phyloP scores from a whole-genome alignment of 2,888 invertebrate genomes.

The Nemapogon koenigi region DNA sequence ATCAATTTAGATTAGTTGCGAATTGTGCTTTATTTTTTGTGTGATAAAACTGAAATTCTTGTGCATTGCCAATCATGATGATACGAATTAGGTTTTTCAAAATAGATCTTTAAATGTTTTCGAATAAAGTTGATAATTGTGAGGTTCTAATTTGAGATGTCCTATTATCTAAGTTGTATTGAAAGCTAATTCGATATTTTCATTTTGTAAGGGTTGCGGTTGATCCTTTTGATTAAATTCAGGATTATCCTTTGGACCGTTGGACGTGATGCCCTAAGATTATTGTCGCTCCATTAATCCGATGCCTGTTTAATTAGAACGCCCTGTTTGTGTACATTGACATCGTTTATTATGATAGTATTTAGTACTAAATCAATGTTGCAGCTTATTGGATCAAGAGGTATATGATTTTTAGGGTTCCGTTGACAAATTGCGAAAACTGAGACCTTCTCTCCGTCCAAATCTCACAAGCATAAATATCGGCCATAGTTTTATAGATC shows the following conservation, averaged over 20 bases:
- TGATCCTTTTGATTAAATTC: slow-evolving; percentile 49
- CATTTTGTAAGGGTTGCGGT: slow-evolving; percentile 29
- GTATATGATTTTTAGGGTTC: too few species aligned
- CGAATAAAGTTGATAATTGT: too few species aligned
- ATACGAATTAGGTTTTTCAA: too few species aligned
- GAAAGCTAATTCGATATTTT: neutral
- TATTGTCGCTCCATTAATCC: slow-evolving; percentile 61
- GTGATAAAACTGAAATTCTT: neutral
- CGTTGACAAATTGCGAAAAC: too few species aligned
- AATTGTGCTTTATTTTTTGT: neutral
- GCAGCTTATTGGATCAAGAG: too few species aligned
- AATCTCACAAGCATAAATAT: too few species aligned
- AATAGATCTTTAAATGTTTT: too few species aligned
- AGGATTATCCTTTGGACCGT: slow-evolving; percentile 43
- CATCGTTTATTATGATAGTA: too few species aligned
- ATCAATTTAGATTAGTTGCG: neutral
- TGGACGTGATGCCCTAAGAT: slow-evolving; percentile 42
- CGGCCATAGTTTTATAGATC: too few species aligned
- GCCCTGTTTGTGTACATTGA: slow-evolving; percentile 11
- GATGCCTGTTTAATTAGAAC: slow-evolving; percentile 47
- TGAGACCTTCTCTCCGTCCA: too few species aligned
- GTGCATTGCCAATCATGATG: too few species aligned
- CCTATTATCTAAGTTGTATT: neutral
- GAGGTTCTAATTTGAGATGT: neutral
- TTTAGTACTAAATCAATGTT: too few species aligned